These are phyloP conservation scores for Trilocha varians DNA, from an alignment of 2,888 invertebrate species.

Conservation along the genomic window DNA sequence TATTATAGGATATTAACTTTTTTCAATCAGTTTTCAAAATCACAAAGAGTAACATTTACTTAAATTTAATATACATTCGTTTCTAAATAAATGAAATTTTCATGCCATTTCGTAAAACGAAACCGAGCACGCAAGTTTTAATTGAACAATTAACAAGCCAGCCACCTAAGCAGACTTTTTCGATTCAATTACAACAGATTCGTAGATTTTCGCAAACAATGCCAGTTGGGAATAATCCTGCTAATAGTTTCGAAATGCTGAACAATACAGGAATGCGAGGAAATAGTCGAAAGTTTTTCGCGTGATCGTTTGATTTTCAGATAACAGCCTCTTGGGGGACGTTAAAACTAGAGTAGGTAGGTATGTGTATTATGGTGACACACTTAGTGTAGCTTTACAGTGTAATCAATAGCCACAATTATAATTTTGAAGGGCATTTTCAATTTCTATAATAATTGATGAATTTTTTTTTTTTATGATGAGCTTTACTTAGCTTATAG, in stretches of 20 bases:
- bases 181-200: conserved; percentile 1
- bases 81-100: neutral
- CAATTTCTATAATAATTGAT: no score
- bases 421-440: no score
- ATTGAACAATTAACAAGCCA: conserved; percentile 1
- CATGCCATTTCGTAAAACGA: neutral
- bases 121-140: neutral
- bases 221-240: conserved; percentile 10
- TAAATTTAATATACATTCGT: neutral
- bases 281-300: conserved; percentile 29
- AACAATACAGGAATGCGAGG: conserved; percentile 23
- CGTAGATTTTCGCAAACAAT: conserved; percentile 3
- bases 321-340: conserved; percentile 19
- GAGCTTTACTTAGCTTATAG: no score
- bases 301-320: conserved; percentile 25
- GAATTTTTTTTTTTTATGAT: no score
- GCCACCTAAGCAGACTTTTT: neutral
- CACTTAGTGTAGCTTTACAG: no score
- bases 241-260: conserved; percentile 21
- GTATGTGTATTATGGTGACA: no score
- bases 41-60: neutral
- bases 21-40: no score
- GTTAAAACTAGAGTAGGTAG: no score
- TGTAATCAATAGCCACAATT: no score
- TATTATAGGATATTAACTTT: no score